Evolutionary conservation across 2,888 invertebrate species (phyloP), one percentile per base, ranked within the genome.

Genomic region (Lasioglossum pauxillum): DNA sequence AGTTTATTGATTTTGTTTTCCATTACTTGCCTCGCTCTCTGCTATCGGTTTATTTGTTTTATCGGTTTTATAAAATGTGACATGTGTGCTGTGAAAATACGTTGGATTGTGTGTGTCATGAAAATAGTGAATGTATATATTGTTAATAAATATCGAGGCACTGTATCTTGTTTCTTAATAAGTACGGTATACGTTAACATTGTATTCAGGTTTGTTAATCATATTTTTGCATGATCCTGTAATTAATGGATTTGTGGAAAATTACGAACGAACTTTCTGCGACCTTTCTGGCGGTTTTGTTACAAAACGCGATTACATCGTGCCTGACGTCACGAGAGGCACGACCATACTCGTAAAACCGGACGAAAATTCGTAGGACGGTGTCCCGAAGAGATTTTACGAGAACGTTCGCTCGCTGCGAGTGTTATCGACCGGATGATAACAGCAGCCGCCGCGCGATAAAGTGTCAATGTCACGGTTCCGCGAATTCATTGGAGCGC

Each of bases 401-500:
- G 86, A 78, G 87, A 78, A 82, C 75, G 57, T 84, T 86, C 78
- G 82, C 27, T 84, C 80, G 75, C 77, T 69, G 46, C 41, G 80
- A 64, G 85, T 60, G 85, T 85, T 88, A 88, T 88, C 88, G 79
- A 64, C 82, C 79, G 60, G 31, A 23, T 35, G 88, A 88, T 88
- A 88, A 82, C 38, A 82, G 71, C 84, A 49, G 19, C 79, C 79
- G 69, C 12, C 14, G 38, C 57, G 38, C 67, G 88, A 88, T 88
- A 88, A 88, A 75, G 82, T 88, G 85, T 85, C 88, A 88, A 88
- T 88, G 88, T 88, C 88, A 88, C 82, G 88, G 85, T 71, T 88
- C 49, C 77, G 83, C 67, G 67, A 83, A 88, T 75, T 85, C 85
- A 83, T 87, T 85, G 57, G 53, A 53, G 5, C 71, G n/a, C 44